Evolutionary conservation across 1,140 invertebrate species (phyloP).

Genomic region (Drosophila nannoptera): DNA sequence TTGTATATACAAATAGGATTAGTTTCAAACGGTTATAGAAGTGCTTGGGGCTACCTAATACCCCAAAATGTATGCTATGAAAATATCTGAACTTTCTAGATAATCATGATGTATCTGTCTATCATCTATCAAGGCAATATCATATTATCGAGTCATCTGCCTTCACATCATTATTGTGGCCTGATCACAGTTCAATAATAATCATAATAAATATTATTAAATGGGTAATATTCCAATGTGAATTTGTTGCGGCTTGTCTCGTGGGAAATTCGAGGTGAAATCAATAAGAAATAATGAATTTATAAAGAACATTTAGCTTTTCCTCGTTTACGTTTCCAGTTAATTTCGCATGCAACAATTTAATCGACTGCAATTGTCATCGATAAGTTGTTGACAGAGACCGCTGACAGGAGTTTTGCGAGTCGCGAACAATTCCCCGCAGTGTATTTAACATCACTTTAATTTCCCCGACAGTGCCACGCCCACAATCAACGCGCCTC

Average conservation of each 20-base stretch:
- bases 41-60: too few relatives aligned
- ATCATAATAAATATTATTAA: not conserved
- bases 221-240: not conserved
- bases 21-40: too few relatives aligned
- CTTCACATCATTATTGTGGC: too few relatives aligned
- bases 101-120: too few relatives aligned
- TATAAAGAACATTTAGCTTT: not conserved
- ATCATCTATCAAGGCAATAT: too few relatives aligned
- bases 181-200: too few relatives aligned
- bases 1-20: not conserved
- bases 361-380: slow-evolving; percentile 11
- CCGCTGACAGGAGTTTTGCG: not conserved
- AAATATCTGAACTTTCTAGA: not conserved
- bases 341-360: slow-evolving; percentile 8
- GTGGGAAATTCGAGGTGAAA: too few relatives aligned
- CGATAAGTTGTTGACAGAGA: slow-evolving; percentile 10
- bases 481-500: not conserved
- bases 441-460: slow-evolving; percentile 25
- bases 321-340: not conserved
- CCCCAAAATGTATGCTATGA: slow-evolving; percentile 10
- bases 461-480: not conserved
- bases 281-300: slow-evolving; percentile 1
- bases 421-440: slow-evolving; percentile 4
- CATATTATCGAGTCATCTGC: too few relatives aligned
- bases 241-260: not conserved